phyloP scores from a whole-genome alignment of 2,113 vertebrate genomes.

The Daboia siamensis region DNA sequence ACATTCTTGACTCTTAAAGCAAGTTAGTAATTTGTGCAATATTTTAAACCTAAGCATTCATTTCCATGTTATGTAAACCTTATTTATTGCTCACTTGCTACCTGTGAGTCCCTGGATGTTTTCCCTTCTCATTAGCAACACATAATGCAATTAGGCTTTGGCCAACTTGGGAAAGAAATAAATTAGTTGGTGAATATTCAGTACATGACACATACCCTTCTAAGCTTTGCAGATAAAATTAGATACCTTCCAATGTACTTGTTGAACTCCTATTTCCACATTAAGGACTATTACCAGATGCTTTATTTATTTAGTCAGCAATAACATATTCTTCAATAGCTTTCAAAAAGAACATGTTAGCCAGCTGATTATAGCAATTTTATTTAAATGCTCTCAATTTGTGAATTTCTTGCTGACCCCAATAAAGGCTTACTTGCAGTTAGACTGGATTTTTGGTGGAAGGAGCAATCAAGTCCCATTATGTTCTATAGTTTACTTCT shows the following conservation, averaged over 20 bases:
- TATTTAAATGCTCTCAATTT: not conserved
- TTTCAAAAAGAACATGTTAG: not conserved
- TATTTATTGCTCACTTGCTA: slow-evolving; percentile 42
- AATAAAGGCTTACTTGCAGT: not conserved
- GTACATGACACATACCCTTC: not conserved
- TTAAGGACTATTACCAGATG: not conserved
- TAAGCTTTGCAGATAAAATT: not conserved
- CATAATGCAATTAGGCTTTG: slow-evolving; percentile 46
- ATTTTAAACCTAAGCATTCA: slow-evolving; percentile 16
- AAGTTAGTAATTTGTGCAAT: not conserved
- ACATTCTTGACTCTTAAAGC: not conserved
- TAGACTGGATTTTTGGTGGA: not conserved
- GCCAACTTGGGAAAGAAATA: slow-evolving; percentile 34
- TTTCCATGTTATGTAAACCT: slow-evolving; percentile 45
- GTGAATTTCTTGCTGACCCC: not conserved
- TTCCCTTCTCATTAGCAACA: slow-evolving; percentile 50
- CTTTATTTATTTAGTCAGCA: not conserved
- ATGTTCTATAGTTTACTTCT: not conserved
- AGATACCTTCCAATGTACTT: not conserved
- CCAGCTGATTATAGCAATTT: not conserved
- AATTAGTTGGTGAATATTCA: slow-evolving; percentile 27
- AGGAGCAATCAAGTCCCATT: not conserved
- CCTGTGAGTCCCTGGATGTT: slow-evolving; percentile 28
- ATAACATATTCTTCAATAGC: not conserved
- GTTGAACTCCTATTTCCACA: not conserved